A percentile compares a stretch with the other conserved stretches of the same genome.
Conservation (phyloP, 1,140 invertebrate genomes). For the Chlorops oryzae region DNA sequence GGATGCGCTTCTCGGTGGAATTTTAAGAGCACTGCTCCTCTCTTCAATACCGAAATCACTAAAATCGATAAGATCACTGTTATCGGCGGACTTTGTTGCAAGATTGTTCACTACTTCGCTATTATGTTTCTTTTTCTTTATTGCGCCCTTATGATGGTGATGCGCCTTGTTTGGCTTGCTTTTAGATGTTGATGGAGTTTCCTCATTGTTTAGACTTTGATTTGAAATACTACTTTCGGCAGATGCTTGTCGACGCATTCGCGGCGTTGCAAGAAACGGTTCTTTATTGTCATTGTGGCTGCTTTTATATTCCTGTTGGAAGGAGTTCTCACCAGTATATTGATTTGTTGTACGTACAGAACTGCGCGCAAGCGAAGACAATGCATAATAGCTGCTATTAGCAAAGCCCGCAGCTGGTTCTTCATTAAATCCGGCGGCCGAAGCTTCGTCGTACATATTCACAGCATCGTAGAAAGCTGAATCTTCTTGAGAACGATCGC, state of each 20-base stretch:
- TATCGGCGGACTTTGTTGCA: background rate
- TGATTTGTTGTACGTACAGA: slow-evolving; percentile 43
- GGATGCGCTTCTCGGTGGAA: slow-evolving; percentile 17
- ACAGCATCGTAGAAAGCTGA: slow-evolving; percentile 41
- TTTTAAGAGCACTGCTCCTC: too few relatives aligned
- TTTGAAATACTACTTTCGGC: slow-evolving; percentile 46
- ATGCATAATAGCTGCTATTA: slow-evolving; percentile 20
- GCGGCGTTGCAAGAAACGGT: slow-evolving; percentile 30
- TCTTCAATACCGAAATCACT: slow-evolving; percentile 40
- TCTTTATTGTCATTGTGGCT: slow-evolving; percentile 31
- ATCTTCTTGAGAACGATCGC: slow-evolving; percentile 42
- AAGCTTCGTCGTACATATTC: slow-evolving; percentile 36
- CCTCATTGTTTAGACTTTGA: slow-evolving; percentile 42
- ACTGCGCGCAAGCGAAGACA: slow-evolving; percentile 39
- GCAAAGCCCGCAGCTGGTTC: background rate
- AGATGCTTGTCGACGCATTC: slow-evolving; percentile 43
- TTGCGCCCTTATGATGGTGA: slow-evolving; percentile 19
- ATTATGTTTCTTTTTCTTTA: slow-evolving; percentile 32
- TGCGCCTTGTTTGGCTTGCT: slow-evolving; percentile 17
- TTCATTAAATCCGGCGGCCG: background rate
- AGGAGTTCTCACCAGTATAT: slow-evolving; percentile 34
- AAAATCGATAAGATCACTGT: slow-evolving; percentile 39
- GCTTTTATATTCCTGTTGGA: slow-evolving; percentile 44
- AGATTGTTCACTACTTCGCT: slow-evolving; percentile 6
- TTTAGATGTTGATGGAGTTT: slow-evolving; percentile 12